Conservation (phyloP, 2,113 vertebrate species). For the Lamprotornis superbus region DNA sequence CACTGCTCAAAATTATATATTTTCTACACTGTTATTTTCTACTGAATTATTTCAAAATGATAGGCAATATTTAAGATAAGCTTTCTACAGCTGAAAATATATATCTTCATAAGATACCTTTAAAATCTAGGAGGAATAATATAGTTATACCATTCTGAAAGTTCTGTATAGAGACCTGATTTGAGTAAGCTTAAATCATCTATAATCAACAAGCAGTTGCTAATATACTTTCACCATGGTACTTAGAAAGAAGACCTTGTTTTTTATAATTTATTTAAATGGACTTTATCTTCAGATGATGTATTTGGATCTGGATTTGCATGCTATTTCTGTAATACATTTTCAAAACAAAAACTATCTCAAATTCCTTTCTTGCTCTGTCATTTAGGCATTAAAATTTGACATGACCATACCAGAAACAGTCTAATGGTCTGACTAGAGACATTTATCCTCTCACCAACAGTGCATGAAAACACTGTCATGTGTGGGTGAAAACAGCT, state of each 20-base stretch:
- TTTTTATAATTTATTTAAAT: not conserved
- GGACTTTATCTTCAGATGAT: not conserved
- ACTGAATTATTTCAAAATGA: constrained; percentile 67
- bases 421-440: not conserved
- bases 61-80: constrained; percentile 61
- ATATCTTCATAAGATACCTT: constrained; percentile 39
- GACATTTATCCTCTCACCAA: not conserved
- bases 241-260: not conserved
- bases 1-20: constrained; percentile 35
- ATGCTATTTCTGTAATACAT: not conserved
- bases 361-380: not conserved
- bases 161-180: not conserved
- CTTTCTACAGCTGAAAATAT: constrained; percentile 41
- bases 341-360: not conserved
- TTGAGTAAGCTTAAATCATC: not conserved
- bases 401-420: not conserved
- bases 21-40: constrained; percentile 59
- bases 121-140: not conserved
- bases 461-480: not conserved
- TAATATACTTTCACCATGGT: not conserved
- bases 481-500: not conserved
- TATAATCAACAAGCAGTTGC: not conserved
- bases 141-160: not conserved
- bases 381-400: not conserved
- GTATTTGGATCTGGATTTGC: not conserved